Evolutionary conservation across 2,797 vertebrate species (phyloP).

Genomic region (Hoplostethus atlanticus): DNA sequence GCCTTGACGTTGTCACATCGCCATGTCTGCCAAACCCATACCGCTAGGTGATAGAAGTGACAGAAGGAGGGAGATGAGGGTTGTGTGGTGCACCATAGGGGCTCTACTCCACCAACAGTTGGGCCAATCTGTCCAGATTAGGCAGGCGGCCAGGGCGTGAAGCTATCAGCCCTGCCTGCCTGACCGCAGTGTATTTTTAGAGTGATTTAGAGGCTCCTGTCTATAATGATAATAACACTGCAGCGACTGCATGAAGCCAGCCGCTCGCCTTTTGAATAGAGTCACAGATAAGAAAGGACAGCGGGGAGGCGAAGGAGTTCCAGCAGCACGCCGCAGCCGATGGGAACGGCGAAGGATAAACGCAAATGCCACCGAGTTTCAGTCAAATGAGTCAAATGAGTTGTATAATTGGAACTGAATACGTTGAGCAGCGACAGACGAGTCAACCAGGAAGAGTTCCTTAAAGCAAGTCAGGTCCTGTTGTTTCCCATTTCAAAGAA

Average conservation of each 20-base stretch:
- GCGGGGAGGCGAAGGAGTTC: conserved; percentile 33
- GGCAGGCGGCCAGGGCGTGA: conserved; percentile 68
- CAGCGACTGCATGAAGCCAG: conserved; percentile 58
- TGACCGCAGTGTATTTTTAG: conserved; percentile 74
- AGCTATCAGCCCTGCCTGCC: conserved; percentile 57
- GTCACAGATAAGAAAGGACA: conserved; percentile 52
- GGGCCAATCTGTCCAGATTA: conserved; percentile 71
- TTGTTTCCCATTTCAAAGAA: too few relatives aligned
- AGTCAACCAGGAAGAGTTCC: too few relatives aligned
- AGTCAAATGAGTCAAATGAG: not conserved
- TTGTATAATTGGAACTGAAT: not conserved
- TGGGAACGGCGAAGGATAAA: conserved; percentile 43
- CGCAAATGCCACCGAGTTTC: conserved; percentile 29
- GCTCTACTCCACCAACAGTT: conserved; percentile 51
- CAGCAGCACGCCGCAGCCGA: conserved; percentile 23
- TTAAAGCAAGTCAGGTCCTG: too few relatives aligned
- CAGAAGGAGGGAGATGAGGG: conserved; percentile 56
- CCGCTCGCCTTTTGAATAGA: conserved; percentile 47
- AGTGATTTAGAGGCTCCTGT: conserved; percentile 77
- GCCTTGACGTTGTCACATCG: conserved; percentile 41
- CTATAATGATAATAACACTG: conserved; percentile 74
- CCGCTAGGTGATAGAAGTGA: conserved; percentile 60
- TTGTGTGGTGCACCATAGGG: conserved; percentile 39
- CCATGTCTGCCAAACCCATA: conserved; percentile 37
- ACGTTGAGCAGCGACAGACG: not conserved